Evolutionary conservation across 1,140 invertebrate species (phyloP).

Genomic region (Pseudobourletiella spinata): DNA sequence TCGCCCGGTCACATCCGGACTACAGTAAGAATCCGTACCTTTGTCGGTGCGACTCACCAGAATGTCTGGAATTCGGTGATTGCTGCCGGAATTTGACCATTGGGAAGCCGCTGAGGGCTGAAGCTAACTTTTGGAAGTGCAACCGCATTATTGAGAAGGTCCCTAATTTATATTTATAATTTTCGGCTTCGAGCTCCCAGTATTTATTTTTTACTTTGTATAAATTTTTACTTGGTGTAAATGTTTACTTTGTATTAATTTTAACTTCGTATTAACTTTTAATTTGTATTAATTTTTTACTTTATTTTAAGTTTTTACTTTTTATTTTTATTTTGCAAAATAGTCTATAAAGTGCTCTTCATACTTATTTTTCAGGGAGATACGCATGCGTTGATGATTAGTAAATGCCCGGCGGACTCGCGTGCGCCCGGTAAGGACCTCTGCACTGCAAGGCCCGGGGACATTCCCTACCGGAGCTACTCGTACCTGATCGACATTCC

Average conservation of each 20-base stretch:
- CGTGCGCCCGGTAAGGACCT: background rate
- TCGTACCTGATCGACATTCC: slow-evolving; percentile 25
- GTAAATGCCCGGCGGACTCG: slow-evolving; percentile 10
- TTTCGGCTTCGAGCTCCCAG: background rate
- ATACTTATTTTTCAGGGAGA: background rate
- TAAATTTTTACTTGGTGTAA: background rate
- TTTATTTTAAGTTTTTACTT: background rate
- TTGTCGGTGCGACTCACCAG: slow-evolving; percentile 19
- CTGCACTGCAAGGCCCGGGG: slow-evolving; percentile 9
- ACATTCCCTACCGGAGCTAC: background rate
- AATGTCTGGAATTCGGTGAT: slow-evolving; percentile 21
- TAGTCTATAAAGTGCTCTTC: background rate
- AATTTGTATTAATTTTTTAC: background rate
- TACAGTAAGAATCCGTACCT: slow-evolving; percentile 5
- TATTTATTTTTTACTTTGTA: background rate
- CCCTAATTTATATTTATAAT: slow-evolving; percentile 1
- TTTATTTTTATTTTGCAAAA: background rate
- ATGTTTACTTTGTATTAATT: background rate
- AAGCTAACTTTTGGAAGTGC: slow-evolving; percentile 19
- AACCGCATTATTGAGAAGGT: slow-evolving; percentile 11
- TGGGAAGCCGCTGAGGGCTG: background rate
- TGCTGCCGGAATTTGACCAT: slow-evolving; percentile 13
- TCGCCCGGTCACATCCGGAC: background rate
- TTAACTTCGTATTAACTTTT: background rate
- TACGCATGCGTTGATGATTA: slow-evolving; percentile 19